Evolutionary conservation across 2,797 vertebrate genomes (phyloP).

Genomic region (Alectoris magna): DNA sequence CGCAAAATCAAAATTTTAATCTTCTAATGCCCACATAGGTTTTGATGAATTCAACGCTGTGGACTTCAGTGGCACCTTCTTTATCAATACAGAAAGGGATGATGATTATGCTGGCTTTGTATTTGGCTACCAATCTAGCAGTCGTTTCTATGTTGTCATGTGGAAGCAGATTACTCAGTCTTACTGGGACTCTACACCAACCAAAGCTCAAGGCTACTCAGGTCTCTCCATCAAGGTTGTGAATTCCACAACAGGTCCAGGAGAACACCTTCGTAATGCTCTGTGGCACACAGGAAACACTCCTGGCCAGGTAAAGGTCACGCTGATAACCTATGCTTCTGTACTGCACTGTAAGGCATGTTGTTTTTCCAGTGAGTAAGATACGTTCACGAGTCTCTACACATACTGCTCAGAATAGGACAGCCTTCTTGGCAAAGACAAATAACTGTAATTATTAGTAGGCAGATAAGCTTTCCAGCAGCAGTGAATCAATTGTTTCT

Average conservation of each 20-base stretch:
- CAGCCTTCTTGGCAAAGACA: background rate
- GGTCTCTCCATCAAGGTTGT: slow-evolving; percentile 98
- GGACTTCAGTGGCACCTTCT: slow-evolving; percentile 99
- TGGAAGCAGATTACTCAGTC: slow-evolving; percentile 99
- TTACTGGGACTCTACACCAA: slow-evolving; percentile 95
- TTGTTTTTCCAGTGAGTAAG: background rate
- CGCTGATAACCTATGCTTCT: background rate
- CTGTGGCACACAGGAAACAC: slow-evolving; percentile 99
- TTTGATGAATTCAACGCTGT: slow-evolving; percentile 98
- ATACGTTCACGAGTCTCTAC: background rate
- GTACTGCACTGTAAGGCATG: background rate
- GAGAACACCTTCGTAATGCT: slow-evolving; percentile 97
- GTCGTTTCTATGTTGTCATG: slow-evolving; percentile 99
- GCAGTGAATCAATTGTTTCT: background rate
- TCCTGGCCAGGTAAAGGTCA: slow-evolving; percentile 87
- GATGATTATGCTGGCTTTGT: slow-evolving; percentile 99
- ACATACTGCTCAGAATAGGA: background rate
- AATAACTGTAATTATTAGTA: background rate
- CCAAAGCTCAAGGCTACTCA: slow-evolving; percentile 96
- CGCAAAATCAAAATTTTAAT: background rate
- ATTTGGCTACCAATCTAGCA: slow-evolving; percentile 98
- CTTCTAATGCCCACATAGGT: slow-evolving; percentile 77
- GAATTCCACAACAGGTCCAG: slow-evolving; percentile 97
- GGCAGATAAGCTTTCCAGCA: background rate
- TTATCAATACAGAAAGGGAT: slow-evolving; percentile 97